Evolutionary conservation across 1,140 invertebrate species (phyloP), one percentile per base, ranked within the genome.

Genomic region (Polyergus mexicanus): DNA sequence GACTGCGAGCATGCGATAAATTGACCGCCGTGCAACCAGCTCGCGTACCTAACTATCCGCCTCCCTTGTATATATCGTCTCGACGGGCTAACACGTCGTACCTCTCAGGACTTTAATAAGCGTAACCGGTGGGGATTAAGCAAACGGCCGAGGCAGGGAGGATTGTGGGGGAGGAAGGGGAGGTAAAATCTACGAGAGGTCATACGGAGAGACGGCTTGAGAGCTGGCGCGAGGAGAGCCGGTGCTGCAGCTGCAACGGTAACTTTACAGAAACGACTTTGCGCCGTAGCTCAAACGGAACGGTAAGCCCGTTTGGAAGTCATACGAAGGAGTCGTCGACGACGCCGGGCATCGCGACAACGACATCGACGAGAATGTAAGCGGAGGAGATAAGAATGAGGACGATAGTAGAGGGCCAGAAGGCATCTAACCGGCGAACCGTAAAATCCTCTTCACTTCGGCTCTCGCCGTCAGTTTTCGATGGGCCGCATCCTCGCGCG

Each of bases 401-500:
- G 35, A 78, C 1, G 38, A 32, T 16, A 38, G 54, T 28, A 0
- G 11, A 76, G 13, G 38, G 13, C 13, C 19, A 32, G 32, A 32
- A 87, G 62, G 22, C n/a, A 88, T 28, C 75, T 62, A 22, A 13
- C 16, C 22, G 47, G 77, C 75, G 80, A 88, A 56, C 66, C 77
- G 71, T 86, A 89, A 88, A 90, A 91, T 92, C 85, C 68, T 83
- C 78, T 87, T 88, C 81, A 68, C 84, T 90, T 88, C 78, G 68
- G 58, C 76, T 47, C 84, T 28, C 44, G 54, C n/a, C 11, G 47
- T 51, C 41, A 60, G 72, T 91, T 51, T 51, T 92, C 90, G 93
- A 93, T 84, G 91, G 89, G 86, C 86, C 88, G 66, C 92, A 93
- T 92, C 91, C 44, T 92, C 92, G 93, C 88, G 88, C 90, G 88